Base-by-base conservation (phyloP, 2,113 vertebrate genomes). In the Hypanus sabinus region DNA sequence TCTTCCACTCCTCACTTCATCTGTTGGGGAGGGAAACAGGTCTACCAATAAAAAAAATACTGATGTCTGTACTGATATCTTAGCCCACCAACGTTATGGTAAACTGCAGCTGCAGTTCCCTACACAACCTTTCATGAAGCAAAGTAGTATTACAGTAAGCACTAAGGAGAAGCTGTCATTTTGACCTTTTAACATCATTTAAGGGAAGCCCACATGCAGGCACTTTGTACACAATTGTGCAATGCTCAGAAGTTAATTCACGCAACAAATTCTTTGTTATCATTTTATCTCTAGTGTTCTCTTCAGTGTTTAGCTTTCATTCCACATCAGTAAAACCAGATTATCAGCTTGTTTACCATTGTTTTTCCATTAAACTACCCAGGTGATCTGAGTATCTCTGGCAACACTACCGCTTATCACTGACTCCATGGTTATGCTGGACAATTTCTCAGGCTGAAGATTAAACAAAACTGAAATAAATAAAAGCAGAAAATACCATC, bases 181-280 rank as follows among this genome's bases (percentile, higher is more conserved):
- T 20, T 68, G 60, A 91, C 57, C 30, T 68, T 91, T 91, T 65
- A 27, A 8, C 65, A 91, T 68, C 87, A 65, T 24, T 91, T 91
- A 91, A 68, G 65, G 62, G 87, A 18, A 16, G n/a, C 27, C 87
- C 87, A 91, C 60, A 91, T 91, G 60, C 65, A 91, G 36, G 87
- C 27, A 36, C 62, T 9, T 33, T 46, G 46, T 46, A n/a, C 33
- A n/a, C 30, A 33, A 62, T 68, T 2, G n/a, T 33, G 30, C 62
- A 68, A 68, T 91, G 38, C 87, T 91, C 18, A 16, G 62, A 62
- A 65, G 68, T 91, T 62, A 91, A 68, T 24, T 91, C 87, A 91
- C 30, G 87, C 65, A 91, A 91, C 33, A 91, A 91, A 91, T 68
- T 68, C 68, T 91, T 91, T n/a, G 60, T 46, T 68, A 7, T 46